Conservation (phyloP, 2,888 invertebrate species). For the Eupeodes latifasciatus region DNA sequence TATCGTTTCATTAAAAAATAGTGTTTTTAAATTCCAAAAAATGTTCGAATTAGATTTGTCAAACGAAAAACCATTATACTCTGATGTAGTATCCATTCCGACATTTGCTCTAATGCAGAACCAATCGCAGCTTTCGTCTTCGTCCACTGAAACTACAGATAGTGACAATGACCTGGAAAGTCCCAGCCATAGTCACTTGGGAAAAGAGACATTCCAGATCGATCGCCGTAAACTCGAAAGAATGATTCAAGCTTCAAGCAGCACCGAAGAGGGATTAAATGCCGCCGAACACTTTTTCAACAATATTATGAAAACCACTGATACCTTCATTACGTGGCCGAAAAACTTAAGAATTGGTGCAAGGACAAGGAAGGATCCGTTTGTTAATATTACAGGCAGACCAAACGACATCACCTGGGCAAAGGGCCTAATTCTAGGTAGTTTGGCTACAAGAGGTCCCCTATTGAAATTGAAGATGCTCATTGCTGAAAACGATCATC, state of each 20-base stretch:
- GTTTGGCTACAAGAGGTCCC: conserved; percentile 95
- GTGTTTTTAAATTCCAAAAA: neutral
- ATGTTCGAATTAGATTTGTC: conserved; percentile 81
- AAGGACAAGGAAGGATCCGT: conserved; percentile 99
- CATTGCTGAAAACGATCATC: conserved; percentile 98
- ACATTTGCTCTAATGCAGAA: conserved; percentile 79
- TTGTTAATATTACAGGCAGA: conserved; percentile 94
- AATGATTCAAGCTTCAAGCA: conserved; percentile 92
- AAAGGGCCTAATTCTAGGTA: conserved; percentile 93
- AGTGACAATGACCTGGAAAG: conserved; percentile 89
- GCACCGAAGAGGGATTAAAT: conserved; percentile 80
- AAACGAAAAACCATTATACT: conserved; percentile 80
- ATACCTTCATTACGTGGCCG: conserved; percentile 97
- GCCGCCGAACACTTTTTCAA: conserved; percentile 83
- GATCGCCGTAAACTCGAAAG: conserved; percentile 96
- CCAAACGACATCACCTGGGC: conserved; percentile 92
- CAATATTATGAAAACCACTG: conserved; percentile 93
- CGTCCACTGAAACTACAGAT: conserved; percentile 77
- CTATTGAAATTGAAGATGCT: conserved; percentile 99
- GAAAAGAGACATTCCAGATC: conserved; percentile 96
- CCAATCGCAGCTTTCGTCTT: conserved; percentile 83
- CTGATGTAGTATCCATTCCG: conserved; percentile 76
- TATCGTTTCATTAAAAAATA: no score
- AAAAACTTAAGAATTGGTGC: conserved; percentile 98
- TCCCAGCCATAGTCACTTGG: conserved; percentile 89